These are phyloP conservation scores for Dynastes tityus DNA, from an alignment of 2,888 invertebrate species.

Conservation along the genomic window DNA sequence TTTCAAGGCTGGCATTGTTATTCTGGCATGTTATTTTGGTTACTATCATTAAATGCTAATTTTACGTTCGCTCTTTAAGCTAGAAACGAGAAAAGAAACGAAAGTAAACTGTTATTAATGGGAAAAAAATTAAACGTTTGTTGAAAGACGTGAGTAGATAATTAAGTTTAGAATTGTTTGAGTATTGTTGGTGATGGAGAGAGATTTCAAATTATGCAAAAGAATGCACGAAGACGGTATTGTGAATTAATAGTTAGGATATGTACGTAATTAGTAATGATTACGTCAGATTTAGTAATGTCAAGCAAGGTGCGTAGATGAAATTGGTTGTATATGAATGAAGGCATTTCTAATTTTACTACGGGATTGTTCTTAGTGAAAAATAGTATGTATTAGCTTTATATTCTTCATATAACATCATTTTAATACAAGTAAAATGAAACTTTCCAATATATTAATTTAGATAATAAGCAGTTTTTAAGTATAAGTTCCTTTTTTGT, in stretches of 20 bases:
- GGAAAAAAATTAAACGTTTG: conserved; percentile 10
- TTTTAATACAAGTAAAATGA: no score
- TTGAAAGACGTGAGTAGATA: not conserved
- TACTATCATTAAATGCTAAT: conserved; percentile 45
- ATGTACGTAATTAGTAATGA: not conserved
- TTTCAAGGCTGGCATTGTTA: conserved; percentile 22
- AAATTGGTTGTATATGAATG: not conserved
- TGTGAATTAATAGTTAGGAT: not conserved
- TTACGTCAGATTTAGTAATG: conserved; percentile 17
- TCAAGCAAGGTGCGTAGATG: conserved; percentile 14
- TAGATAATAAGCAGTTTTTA: no score
- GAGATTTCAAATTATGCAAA: not conserved
- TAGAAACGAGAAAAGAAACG: conserved; percentile 25
- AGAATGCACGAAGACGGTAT: not conserved
- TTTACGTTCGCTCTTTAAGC: conserved; percentile 11
- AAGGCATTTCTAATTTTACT: no score
- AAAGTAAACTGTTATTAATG: conserved; percentile 30
- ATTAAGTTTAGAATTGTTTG: conserved; percentile 20
- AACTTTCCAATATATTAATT: no score
- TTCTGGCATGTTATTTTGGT: conserved; percentile 37
- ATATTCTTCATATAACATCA: no score
- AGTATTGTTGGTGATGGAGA: not conserved
- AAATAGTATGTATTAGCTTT: no score
- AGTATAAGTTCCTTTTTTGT: no score
- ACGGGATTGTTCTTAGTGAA: no score